These are phyloP conservation scores for Phyllotreta striolata DNA, from an alignment of 2,888 invertebrate species.

Conservation along the genomic window DNA sequence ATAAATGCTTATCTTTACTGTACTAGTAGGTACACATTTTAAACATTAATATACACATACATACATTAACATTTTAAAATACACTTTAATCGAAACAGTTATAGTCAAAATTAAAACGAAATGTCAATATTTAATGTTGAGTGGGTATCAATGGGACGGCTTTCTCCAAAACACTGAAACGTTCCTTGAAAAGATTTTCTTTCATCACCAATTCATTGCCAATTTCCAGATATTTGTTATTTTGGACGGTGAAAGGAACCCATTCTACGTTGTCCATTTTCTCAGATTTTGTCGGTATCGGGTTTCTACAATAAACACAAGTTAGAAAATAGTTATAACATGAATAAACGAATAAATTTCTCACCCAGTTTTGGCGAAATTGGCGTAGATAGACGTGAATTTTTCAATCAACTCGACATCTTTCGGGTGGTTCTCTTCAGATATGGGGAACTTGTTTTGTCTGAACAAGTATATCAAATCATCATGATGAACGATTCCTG, in stretches of 20 bases:
- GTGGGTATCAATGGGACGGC: conserved; percentile 49
- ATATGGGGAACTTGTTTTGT: conserved; percentile 49
- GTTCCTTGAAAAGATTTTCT: conserved; percentile 57
- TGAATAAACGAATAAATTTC: conserved; percentile 2
- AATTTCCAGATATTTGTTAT: conserved; percentile 60
- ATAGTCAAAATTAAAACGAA: no score
- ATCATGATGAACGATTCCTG: conserved; percentile 60
- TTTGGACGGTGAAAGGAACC: conserved; percentile 56
- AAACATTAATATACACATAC: no score
- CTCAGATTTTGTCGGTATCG: conserved; percentile 56
- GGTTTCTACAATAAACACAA: conserved; percentile 59
- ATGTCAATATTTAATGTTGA: no score
- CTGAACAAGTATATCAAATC: conserved; percentile 63
- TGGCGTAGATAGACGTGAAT: conserved; percentile 60
- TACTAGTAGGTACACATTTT: no score
- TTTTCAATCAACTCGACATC: conserved; percentile 58
- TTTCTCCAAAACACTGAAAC: conserved; percentile 62
- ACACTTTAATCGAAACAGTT: no score
- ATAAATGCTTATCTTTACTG: no score
- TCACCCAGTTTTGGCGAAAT: conserved; percentile 60
- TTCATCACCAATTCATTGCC: conserved; percentile 56
- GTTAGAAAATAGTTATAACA: conserved; percentile 17
- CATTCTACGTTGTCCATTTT: conserved; percentile 57
- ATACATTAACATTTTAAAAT: no score
- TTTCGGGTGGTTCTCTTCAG: conserved; percentile 52